These are phyloP conservation scores for Tragulus kanchil DNA, from an alignment of 2,113 vertebrate genomes.

Conservation along the genomic window DNA sequence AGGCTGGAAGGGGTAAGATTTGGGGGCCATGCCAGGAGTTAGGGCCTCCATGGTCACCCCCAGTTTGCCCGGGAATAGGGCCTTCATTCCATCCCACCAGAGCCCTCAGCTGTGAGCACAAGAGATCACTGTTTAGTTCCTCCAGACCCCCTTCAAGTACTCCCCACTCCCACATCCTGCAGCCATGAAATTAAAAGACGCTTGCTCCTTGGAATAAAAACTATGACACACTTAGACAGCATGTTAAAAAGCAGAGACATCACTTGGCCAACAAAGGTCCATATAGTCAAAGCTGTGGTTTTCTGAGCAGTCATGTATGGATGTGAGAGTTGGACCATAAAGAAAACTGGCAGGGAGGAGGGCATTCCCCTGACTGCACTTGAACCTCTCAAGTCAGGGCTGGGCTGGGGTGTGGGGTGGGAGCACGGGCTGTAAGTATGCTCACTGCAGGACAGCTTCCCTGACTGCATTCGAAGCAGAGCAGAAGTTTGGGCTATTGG, in stretches of 20 bases:
- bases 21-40: neutral
- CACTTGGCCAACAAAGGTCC: too few species aligned
- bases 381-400: neutral
- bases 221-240: too few species aligned
- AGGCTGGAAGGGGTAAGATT: neutral
- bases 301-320: too few species aligned
- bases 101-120: fast-evolving
- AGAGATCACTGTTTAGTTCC: neutral
- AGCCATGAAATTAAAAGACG: too few species aligned
- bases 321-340: neutral
- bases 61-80: neutral
- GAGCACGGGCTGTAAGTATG: neutral
- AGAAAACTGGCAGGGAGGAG: neutral
- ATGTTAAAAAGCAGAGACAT: too few species aligned
- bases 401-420: neutral
- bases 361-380: too few species aligned
- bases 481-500: too few species aligned
- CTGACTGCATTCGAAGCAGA: neutral
- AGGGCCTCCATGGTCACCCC: neutral
- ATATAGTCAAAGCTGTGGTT: too few species aligned
- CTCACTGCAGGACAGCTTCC: fast-evolving
- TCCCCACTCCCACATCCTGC: too few species aligned
- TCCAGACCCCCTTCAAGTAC: too few species aligned
- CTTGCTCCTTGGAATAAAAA: too few species aligned
- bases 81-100: neutral